Evolutionary conservation across 2,888 invertebrate genomes (phyloP).

Genomic region (Agrochola macilenta): DNA sequence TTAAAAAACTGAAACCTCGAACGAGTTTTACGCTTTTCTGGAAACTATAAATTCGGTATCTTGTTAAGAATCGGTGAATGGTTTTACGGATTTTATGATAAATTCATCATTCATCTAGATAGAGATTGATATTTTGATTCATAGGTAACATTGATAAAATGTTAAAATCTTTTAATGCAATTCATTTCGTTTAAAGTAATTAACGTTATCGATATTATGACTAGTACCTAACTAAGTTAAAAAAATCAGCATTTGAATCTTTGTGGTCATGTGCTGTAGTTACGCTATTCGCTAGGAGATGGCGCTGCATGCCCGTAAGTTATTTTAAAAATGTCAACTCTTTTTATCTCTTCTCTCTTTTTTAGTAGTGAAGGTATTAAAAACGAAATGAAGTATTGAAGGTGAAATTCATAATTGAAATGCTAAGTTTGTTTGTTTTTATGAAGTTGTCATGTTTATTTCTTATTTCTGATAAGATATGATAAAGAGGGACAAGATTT

Average conservation of each 20-base stretch:
- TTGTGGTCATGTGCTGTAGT: conserved; percentile 32
- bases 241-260: not conserved
- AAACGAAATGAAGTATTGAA: too few species aligned
- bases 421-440: not conserved
- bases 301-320: conserved; percentile 69
- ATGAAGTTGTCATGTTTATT: not conserved
- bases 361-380: too few species aligned
- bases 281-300: conserved; percentile 82
- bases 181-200: not conserved
- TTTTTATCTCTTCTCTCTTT: too few species aligned
- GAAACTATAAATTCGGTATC: conserved; percentile 53
- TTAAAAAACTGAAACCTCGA: conserved; percentile 35
- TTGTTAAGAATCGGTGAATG: conserved; percentile 45
- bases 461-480: too few species aligned
- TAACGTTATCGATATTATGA: not conserved
- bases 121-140: not conserved
- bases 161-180: not conserved
- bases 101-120: not conserved
- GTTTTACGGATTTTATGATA: conserved; percentile 27
- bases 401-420: not conserved
- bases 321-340: not conserved
- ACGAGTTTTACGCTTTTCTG: conserved; percentile 41
- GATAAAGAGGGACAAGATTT: too few species aligned
- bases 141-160: not conserved
- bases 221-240: not conserved